A percentile compares a stretch with the other conserved stretches of the same genome.
Evolutionary conservation across 1,140 invertebrate genomes (phyloP).

Genomic region (Caenorhabditis brenneri): DNA sequence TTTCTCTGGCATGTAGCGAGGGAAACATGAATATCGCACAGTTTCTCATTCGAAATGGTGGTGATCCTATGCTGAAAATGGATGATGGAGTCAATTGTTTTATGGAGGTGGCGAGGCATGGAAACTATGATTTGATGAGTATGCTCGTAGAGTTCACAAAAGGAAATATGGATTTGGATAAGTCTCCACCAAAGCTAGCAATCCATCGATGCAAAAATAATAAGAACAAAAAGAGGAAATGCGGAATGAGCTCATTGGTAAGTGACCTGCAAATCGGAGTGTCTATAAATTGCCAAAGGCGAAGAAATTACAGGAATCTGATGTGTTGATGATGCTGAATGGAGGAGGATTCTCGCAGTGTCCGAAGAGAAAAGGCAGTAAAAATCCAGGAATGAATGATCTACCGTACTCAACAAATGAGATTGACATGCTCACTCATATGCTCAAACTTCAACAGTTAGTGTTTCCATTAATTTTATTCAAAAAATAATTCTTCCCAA

Average conservation of each 20-base stretch:
- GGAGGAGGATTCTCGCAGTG: conserved; percentile 51
- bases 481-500: too few relatives aligned
- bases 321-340: conserved; percentile 55
- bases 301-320: not conserved
- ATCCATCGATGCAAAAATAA: not conserved
- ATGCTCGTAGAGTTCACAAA: conserved; percentile 91
- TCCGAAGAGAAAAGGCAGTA: not conserved
- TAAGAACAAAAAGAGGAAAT: not conserved
- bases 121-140: conserved; percentile 92
- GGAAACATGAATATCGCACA: conserved; percentile 91
- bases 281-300: too few relatives aligned
- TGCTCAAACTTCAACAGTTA: conserved; percentile 42
- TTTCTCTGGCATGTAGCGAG: conserved; percentile 78
- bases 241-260: not conserved
- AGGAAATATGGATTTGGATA: conserved; percentile 71
- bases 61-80: conserved; percentile 81
- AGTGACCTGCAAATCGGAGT: not conserved
- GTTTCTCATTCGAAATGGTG: conserved; percentile 84
- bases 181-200: not conserved
- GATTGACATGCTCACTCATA: conserved; percentile 63
- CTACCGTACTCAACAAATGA: conserved; percentile 66
- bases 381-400: conserved; percentile 71
- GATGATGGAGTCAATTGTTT: conserved; percentile 96
- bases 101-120: conserved; percentile 95
- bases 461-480: not conserved